These are phyloP conservation scores for Potamilus streckersoni DNA, from an alignment of 1,140 invertebrate species.

Conservation along the genomic window DNA sequence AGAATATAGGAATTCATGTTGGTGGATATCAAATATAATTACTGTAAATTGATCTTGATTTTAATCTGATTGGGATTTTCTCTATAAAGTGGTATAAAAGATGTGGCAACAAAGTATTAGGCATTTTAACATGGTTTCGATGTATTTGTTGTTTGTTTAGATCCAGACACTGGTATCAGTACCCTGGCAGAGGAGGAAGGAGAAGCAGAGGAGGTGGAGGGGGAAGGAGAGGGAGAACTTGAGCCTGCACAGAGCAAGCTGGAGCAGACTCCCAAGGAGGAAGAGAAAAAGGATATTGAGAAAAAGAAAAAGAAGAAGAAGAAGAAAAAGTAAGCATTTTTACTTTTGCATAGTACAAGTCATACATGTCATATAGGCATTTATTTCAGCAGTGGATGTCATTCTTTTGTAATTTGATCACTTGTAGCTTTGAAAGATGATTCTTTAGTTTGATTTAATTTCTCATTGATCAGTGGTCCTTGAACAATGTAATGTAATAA, in stretches of 20 bases:
- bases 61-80: background rate
- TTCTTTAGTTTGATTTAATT: too few relatives aligned
- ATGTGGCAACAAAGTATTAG: background rate
- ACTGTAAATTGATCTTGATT: background rate
- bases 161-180: slow-evolving; percentile 30
- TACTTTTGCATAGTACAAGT: background rate
- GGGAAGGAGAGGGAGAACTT: slow-evolving; percentile 16
- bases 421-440: too few relatives aligned
- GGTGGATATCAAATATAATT: background rate
- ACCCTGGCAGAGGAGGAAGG: slow-evolving; percentile 25
- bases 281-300: slow-evolving; percentile 20
- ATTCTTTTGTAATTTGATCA: too few relatives aligned
- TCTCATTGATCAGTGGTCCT: too few relatives aligned
- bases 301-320: slow-evolving; percentile 36
- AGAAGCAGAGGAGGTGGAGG: slow-evolving; percentile 18
- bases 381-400: too few relatives aligned
- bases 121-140: background rate
- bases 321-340: slow-evolving; percentile 24
- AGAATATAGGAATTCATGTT: background rate
- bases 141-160: background rate
- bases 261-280: slow-evolving; percentile 6
- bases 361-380: too few relatives aligned
- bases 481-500: too few relatives aligned
- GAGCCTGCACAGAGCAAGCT: background rate
- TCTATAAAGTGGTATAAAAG: background rate